A percentile compares a stretch with the other conserved stretches of the same genome.
These are phyloP conservation scores for Eospalax fontanierii DNA, from an alignment of 2,797 vertebrate genomes.

Conservation along the genomic window DNA sequence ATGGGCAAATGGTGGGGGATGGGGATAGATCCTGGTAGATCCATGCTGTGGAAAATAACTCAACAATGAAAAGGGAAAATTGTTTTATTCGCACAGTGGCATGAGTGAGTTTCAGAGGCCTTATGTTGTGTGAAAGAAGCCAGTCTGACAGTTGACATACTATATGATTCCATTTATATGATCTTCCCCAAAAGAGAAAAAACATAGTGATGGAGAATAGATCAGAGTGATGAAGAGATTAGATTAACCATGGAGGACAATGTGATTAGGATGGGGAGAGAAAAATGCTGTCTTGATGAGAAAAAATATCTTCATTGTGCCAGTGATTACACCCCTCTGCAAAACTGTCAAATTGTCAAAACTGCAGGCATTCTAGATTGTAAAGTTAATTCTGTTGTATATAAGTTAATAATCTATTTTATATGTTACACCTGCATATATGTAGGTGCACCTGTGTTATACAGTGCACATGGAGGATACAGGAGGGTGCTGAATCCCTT, in stretches of 20 bases:
- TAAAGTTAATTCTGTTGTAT: neutral
- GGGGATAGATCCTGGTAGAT: neutral
- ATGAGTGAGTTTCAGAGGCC: neutral
- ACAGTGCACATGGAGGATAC: no score
- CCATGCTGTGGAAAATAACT: neutral
- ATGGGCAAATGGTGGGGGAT: neutral
- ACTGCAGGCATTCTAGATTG: neutral
- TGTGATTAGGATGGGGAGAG: neutral
- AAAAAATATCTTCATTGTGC: neutral
- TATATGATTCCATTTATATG: neutral
- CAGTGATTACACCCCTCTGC: neutral
- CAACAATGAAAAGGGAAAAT: constrained; percentile 16
- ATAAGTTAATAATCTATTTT: constrained; percentile 11
- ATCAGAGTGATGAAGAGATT: neutral
- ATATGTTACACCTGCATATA: no score
- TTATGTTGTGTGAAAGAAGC: constrained; percentile 29
- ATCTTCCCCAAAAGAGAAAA: constrained; percentile 40
- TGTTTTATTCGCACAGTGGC: neutral
- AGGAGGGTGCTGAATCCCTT: no score
- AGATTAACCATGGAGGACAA: neutral
- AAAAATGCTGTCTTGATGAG: neutral
- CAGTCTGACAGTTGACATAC: neutral
- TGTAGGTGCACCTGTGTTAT: no score
- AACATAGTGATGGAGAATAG: neutral
- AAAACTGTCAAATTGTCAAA: no score